Base-by-base conservation (phyloP, 2,888 invertebrate species). In the Seladonia tumulorum region DNA sequence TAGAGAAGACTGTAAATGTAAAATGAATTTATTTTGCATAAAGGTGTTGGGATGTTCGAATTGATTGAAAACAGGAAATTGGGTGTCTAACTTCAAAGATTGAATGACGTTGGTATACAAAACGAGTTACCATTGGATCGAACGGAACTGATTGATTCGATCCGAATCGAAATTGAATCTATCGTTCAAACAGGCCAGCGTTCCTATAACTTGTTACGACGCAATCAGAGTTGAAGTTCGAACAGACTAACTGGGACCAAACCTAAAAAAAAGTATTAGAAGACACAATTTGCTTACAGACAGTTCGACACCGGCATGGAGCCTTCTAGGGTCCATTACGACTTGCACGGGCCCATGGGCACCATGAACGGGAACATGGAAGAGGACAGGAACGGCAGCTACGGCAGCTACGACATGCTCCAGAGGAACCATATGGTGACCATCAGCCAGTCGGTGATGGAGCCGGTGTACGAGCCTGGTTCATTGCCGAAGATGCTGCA, bases 381-480 rank as follows among this genome's bases (percentile, higher is more conserved):
- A 14, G 90, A 92, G 12, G 86, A 86, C 7, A 57, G 66, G 70
- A 89, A 29, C 85, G 53, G 85, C 5, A 91, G 90, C 22, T 94
- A 93, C 42, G 91, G 90, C 0, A 91, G 89, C 79, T 93, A 93
- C 81, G 93, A 94, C 47, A 91, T 93, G 39, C 83, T 93, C 2
- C 91, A 92, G 57, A 88, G 89, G 76, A 89, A 70, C 45, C 82
- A 88, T 25, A 78, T 89, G 18, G 79, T 87, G 35, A 79, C 91
- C 53, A 88, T 90, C 8, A 90, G 91, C 35, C 90, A 92, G 60
- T 92, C 90, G 1, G 92, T 93, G 53, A 92, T 93, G 89, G 93
- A 93, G 47, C 92, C 94, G 14, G 93, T 94, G 68, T 94, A 93
- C 82, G 92, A 92, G 0, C 87, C 92, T 10, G 93, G 93, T 79